These are phyloP conservation scores for Pitta sordida DNA, from an alignment of 2,113 vertebrate genomes.

Conservation along the genomic window DNA sequence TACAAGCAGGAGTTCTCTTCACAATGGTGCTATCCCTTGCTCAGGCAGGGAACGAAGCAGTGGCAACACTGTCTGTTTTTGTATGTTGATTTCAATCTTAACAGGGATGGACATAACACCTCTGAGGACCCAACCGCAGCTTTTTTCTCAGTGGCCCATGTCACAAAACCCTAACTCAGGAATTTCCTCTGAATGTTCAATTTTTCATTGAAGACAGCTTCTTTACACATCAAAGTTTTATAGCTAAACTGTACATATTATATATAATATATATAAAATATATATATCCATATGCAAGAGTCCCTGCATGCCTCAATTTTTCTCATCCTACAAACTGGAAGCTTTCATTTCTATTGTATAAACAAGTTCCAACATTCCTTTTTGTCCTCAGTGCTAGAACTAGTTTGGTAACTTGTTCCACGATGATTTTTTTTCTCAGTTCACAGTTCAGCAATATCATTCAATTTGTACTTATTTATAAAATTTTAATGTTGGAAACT, in stretches of 20 bases:
- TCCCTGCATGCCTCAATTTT: constrained; percentile 87
- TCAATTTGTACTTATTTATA: constrained; percentile 84
- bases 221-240: constrained; percentile 89
- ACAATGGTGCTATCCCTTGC: constrained; percentile 86
- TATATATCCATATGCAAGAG: constrained; percentile 96
- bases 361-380: constrained; percentile 95
- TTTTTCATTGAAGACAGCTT: constrained; percentile 90
- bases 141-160: constrained; percentile 90
- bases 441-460: constrained; percentile 87
- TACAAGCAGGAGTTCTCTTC: constrained; percentile 78
- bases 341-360: constrained; percentile 82
- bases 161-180: constrained; percentile 99
- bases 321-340: constrained; percentile 89
- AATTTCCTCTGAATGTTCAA: constrained; percentile 99
- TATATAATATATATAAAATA: constrained; percentile 82
- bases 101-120: constrained; percentile 88
- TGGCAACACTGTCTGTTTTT: constrained; percentile 83
- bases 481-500: constrained; percentile 80
- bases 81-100: constrained; percentile 84
- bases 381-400: constrained; percentile 87
- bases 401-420: constrained; percentile 77
- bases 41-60: constrained; percentile 78
- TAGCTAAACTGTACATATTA: constrained; percentile 90
- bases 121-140: constrained; percentile 91
- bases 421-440: constrained; percentile 59